These are phyloP conservation scores for Drosophila aldrichi DNA, from an alignment of 2,888 invertebrate species.

Conservation along the genomic window DNA sequence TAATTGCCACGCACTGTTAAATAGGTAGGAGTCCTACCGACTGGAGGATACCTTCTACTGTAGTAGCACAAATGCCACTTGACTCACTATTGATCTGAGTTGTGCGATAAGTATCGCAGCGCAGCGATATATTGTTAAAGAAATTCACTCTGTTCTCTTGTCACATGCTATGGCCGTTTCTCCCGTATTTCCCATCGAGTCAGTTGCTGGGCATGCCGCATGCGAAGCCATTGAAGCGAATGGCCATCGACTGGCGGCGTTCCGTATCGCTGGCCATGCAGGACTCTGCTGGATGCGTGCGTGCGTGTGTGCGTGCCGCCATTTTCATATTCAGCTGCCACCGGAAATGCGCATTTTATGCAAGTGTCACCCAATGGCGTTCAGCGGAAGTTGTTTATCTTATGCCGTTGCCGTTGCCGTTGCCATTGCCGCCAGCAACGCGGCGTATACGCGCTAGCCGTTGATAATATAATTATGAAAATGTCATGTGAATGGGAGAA, in stretches of 20 bases:
- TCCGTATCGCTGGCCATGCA: constrained; percentile 10
- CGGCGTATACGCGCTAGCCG: constrained; percentile 3
- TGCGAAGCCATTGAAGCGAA: constrained; percentile 18
- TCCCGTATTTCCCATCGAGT: background rate
- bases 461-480: constrained; percentile 4
- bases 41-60: background rate
- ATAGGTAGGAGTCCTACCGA: background rate
- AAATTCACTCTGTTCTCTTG: background rate
- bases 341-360: constrained; percentile 65
- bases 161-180: background rate
- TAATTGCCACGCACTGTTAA: constrained; percentile 6
- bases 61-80: background rate
- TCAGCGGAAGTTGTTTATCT: constrained; percentile 68
- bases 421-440: constrained; percentile 11
- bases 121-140: no score
- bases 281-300: background rate
- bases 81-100: background rate
- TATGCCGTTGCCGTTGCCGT: constrained; percentile 30
- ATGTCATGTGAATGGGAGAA: background rate
- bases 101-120: background rate
- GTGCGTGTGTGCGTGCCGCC: constrained; percentile 31
- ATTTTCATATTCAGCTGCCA: constrained; percentile 52
- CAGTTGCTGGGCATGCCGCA: background rate
- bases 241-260: constrained; percentile 38
- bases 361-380: constrained; percentile 58